Evolutionary conservation across 2,797 vertebrate species (phyloP), one percentile per base, ranked within the genome.

Genomic region (Gorsachius magnificus): DNA sequence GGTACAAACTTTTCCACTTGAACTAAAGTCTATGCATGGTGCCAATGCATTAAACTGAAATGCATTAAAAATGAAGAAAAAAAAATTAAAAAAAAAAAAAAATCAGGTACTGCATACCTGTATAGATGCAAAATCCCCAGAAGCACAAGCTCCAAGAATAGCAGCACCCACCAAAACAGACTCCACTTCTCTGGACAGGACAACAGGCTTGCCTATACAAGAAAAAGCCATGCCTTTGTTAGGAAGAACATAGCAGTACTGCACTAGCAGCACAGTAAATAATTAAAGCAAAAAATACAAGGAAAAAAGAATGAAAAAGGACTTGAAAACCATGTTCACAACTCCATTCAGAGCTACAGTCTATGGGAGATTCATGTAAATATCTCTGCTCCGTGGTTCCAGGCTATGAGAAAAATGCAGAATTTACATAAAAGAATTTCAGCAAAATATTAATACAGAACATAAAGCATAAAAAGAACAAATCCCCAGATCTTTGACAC

Each of bases 121-220:
- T 88, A 99, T 98, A 36, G 98, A 99, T 86, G 95, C 64, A 96
- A 98, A 99, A 96, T 99, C 99, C 63, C 96, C 98, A 33, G 99
- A 99, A 54, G 99, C 99, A 97, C 99, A 99, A 41, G 99, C 99
- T 92, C 99, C 99, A 84, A 99, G 98, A 93, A 99, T 96, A 83
- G 99, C 99, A 91, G 99, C 99, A 50, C 99, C 99, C 81, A 99
- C 98, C 79, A 99, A 96, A 81, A 99, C 99, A 57, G 99, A 99
- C 96, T 99, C 99, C 85, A 96, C 98, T 98, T 99, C 99, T 95
- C 98, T 98, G 31, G 99, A 98, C 93, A 99, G 95, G 89, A 99
- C 99, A 64, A 99, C 97, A 50, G 99, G 99, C 87, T 99, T 95
- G 41, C 99, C 99, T 99, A 91, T 11, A 33, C 72, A 97, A 75